Conservation (phyloP, 1,140 invertebrate genomes). For the Brachionus calyciflorus region DNA sequence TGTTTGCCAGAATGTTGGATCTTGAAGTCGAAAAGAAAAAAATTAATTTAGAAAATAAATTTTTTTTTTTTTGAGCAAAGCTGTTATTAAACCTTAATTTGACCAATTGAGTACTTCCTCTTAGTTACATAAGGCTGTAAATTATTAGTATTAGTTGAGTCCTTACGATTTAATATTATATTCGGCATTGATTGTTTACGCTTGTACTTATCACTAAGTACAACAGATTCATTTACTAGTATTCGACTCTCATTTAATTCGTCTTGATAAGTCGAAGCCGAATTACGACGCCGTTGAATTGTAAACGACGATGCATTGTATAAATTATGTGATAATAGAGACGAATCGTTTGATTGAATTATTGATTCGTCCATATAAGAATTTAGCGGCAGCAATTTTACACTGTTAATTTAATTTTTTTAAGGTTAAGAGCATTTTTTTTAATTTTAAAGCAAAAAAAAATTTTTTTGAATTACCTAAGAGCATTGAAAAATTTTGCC, state of each 20-base stretch:
- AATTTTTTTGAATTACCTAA: conserved; percentile 6
- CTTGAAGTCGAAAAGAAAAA: background rate
- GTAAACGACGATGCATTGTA: background rate
- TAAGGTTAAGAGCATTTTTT: background rate
- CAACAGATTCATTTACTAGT: background rate
- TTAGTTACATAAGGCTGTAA: no score
- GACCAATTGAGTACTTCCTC: background rate
- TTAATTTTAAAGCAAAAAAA: background rate
- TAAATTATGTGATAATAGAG: background rate
- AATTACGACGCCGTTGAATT: background rate
- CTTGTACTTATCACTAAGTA: conserved; percentile 5
- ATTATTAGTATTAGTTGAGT: background rate
- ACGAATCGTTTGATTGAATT: background rate
- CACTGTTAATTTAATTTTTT: conserved; percentile 1
- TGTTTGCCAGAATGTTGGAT: conserved; percentile 7
- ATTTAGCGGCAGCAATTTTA: conserved; percentile 27
- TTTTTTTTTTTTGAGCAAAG: background rate
- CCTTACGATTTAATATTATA: conserved; percentile 4
- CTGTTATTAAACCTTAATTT: conserved; percentile 1
- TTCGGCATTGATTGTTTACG: conserved; percentile 31
- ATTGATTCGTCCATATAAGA: conserved; percentile 12
- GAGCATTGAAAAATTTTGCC: conserved; percentile 1
- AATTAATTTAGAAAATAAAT: background rate
- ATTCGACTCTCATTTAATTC: background rate
- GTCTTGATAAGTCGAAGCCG: conserved; percentile 21